A percentile compares a stretch with the other conserved stretches of the same genome.
These are phyloP conservation scores for Leptoteleia sp. DNA, from an alignment of 1,140 invertebrate species.

Conservation along the genomic window DNA sequence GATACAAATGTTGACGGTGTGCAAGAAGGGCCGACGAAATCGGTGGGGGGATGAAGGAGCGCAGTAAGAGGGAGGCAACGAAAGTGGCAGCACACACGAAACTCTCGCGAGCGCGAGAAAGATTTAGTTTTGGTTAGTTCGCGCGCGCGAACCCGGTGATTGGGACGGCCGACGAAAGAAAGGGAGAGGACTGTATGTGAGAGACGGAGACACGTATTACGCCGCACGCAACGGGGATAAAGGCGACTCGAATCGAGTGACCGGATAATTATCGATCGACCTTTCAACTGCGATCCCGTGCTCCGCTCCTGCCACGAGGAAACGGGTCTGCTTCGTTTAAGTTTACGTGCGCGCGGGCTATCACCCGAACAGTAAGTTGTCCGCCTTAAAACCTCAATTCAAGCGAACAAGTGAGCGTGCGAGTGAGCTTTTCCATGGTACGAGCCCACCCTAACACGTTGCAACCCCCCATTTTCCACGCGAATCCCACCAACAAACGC, in stretches of 20 bases:
- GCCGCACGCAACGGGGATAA: too few species aligned
- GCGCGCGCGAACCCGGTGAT: conserved; percentile 80
- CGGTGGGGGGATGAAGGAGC: conserved; percentile 54
- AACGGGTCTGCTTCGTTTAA: conserved; percentile 6
- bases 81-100: conserved; percentile 69
- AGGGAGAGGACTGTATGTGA: conserved; percentile 63
- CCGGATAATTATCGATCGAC: conserved; percentile 23
- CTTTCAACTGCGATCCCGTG: background rate
- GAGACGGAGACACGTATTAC: conserved; percentile 40
- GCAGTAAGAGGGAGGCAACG: conserved; percentile 62
- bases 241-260: conserved; percentile 37
- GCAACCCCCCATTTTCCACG: too few species aligned
- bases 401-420: conserved; percentile 19
- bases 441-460: too few species aligned
- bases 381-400: conserved; percentile 3
- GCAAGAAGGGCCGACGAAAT: conserved; percentile 53
- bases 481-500: too few species aligned
- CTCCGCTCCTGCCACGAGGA: conserved; percentile 7
- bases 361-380: conserved; percentile 58
- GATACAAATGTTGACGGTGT: conserved; percentile 50
- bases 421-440: conserved; percentile 6
- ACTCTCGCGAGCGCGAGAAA: conserved; percentile 72
- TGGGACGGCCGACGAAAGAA: conserved; percentile 74
- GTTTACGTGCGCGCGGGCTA: conserved; percentile 56
- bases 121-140: conserved; percentile 80